Percentiles rank a stretch among this genome's conserved stretches.
Evolutionary conservation across 2,797 vertebrate species (phyloP).

Genomic region (Dallia pectoralis): DNA sequence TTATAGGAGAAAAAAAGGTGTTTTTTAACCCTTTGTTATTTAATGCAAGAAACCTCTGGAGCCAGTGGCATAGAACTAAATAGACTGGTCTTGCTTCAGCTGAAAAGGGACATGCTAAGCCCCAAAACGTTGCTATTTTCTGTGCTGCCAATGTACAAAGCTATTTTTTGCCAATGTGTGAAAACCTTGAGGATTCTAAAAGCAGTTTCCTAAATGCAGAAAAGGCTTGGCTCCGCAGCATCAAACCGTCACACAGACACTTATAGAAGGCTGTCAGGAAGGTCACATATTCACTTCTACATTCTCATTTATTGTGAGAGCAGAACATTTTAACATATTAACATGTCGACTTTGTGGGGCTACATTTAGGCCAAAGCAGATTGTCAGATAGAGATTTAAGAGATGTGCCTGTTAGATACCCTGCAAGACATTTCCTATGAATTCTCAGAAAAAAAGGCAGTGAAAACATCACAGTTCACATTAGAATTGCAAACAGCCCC

Average conservation of each 20-base stretch:
- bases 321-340: constrained; percentile 37
- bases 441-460: constrained; percentile 55
- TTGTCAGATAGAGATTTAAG: constrained; percentile 49
- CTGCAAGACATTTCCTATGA: constrained; percentile 80
- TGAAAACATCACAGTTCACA: background rate
- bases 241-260: too few species aligned
- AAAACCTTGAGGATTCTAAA: background rate
- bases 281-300: constrained; percentile 46
- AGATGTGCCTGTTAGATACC: constrained; percentile 77
- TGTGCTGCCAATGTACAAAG: background rate
- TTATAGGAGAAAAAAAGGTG: constrained; percentile 8
- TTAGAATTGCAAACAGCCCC: background rate
- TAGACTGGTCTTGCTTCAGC: background rate
- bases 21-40: background rate
- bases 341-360: constrained; percentile 67
- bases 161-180: background rate
- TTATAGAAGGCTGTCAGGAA: background rate
- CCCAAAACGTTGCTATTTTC: background rate
- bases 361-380: constrained; percentile 63
- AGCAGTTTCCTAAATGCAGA: background rate
- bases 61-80: background rate
- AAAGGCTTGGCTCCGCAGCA: background rate
- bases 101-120: background rate
- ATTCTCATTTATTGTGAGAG: constrained; percentile 47
- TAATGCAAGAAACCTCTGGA: background rate